These are phyloP conservation scores for Gonatopus flavifemur DNA, from an alignment of 1,140 invertebrate genomes.

Conservation along the genomic window DNA sequence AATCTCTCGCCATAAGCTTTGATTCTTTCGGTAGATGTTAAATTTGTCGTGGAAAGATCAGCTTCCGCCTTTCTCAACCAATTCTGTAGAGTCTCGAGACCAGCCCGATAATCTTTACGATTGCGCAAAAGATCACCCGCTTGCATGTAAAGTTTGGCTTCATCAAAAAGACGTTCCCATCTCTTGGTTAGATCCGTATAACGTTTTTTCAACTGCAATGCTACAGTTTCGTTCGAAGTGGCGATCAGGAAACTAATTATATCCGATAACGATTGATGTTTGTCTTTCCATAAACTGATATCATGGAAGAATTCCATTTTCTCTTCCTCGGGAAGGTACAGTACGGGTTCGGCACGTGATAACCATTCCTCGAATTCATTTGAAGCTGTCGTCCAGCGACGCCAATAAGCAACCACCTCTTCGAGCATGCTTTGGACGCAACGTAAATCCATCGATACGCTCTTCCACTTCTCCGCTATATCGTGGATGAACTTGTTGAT, in stretches of 20 bases:
- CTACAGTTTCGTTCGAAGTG: slow-evolving; percentile 80
- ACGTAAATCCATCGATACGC: slow-evolving; percentile 84
- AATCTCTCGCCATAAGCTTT: slow-evolving; percentile 78
- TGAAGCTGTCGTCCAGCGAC: slow-evolving; percentile 73
- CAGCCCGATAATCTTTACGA: slow-evolving; percentile 76
- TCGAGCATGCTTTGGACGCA: slow-evolving; percentile 87
- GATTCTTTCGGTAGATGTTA: slow-evolving; percentile 76
- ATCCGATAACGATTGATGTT: slow-evolving; percentile 78
- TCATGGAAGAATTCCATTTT: slow-evolving; percentile 89
- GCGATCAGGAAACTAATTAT: slow-evolving; percentile 86
- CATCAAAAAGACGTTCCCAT: slow-evolving; percentile 82
- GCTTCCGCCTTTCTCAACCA: slow-evolving; percentile 81
- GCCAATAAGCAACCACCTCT: slow-evolving; percentile 87
- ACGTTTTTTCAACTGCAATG: slow-evolving; percentile 73
- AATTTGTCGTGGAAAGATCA: slow-evolving; percentile 66
- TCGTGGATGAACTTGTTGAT: slow-evolving; percentile 86
- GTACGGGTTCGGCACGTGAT: slow-evolving; percentile 73
- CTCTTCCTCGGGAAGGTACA: slow-evolving; percentile 78
- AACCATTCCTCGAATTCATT: slow-evolving; percentile 82
- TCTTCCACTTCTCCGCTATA: slow-evolving; percentile 85
- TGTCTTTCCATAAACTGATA: slow-evolving; percentile 86
- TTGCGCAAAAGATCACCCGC: slow-evolving; percentile 83
- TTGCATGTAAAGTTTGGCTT: slow-evolving; percentile 84
- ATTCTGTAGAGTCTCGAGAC: slow-evolving; percentile 72
- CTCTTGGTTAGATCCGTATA: slow-evolving; percentile 70